phyloP scores from a whole-genome alignment of 1,140 invertebrate genomes.

The Conus betulinus region DNA sequence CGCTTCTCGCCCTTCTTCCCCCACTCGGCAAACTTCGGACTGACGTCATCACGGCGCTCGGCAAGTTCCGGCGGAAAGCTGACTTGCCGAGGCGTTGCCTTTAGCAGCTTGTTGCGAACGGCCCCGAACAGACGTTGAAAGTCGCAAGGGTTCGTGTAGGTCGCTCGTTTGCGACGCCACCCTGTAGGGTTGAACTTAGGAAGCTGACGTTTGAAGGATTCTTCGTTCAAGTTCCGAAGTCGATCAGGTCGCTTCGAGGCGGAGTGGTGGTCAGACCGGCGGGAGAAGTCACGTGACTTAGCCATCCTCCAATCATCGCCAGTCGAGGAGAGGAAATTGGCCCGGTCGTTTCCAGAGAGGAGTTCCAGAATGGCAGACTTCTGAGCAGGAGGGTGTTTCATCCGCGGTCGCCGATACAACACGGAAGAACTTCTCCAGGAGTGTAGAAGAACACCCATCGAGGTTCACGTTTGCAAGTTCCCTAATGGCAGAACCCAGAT shows the following conservation, averaged over 20 bases:
- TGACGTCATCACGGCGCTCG: background rate
- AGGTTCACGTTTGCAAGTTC: background rate
- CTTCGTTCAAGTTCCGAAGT: background rate
- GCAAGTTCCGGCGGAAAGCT: background rate
- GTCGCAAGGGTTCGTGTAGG: background rate
- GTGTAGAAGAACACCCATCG: background rate
- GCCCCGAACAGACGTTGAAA: background rate
- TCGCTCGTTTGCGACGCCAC: background rate
- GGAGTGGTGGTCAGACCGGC: background rate
- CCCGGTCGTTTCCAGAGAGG: background rate
- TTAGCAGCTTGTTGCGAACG: background rate
- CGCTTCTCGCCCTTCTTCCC: background rate
- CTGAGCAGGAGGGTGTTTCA: background rate
- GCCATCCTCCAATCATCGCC: background rate
- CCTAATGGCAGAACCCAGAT: background rate
- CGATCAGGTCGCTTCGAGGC: background rate
- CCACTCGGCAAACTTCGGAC: background rate
- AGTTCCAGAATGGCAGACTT: background rate
- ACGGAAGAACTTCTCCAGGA: background rate
- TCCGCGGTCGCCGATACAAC: background rate
- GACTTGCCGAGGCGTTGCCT: background rate
- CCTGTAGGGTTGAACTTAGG: background rate
- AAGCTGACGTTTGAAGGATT: background rate
- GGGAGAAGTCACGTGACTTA: background rate
- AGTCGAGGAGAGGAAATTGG: background rate